Base-by-base conservation (phyloP, 2,888 invertebrate species). In the Euplexia lucipara region DNA sequence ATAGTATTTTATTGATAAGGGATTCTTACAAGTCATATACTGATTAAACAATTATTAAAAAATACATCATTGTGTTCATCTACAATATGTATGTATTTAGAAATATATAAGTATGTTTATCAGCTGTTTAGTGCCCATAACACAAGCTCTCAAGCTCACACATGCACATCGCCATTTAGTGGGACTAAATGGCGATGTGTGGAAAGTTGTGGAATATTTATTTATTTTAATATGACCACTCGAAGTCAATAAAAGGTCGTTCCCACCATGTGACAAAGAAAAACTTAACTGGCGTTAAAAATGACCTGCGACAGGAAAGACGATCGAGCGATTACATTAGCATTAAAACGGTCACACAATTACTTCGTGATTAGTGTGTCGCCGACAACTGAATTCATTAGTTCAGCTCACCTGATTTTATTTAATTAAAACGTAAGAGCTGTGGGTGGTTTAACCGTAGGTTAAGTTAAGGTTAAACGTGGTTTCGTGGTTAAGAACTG, bases 391-490 rank as follows among this genome's bases (percentile, higher is more conserved):
- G 95, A 93, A 95, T 95, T 93, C 92, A 95, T 95, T 95, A 95
- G 95, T 95, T 95, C 95, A 91, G 95, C 94, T 94, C 91, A 93
- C 95, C 92, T 95, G 95, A 95, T 94, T 95, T 94, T 92, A 92
- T 94, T 94, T 94, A 94, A 95, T 95, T 95, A 95, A 91, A 88
- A 86, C 75, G 75, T 67, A 73, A 53, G 63, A 57, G 47, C 26
- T 51, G 64, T 67, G 57, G 72, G 59, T 70, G 54, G 59, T 69
- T 64, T 83, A 70, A 80, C 64, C 45, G 49, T 65, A 35, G 65
- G 69, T 72, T 57, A 61, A 42, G 54, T 61, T 52, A 42, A 63
- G 61, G 61, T 75, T 76, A 65, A 70, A 58, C 54, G 44, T 37
- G 49, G 32, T 53, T 75, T 56, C 70, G 71, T 61, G 70, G 61